Base-by-base conservation (phyloP, 2,797 vertebrate species). In the Danio aesculapii region DNA sequence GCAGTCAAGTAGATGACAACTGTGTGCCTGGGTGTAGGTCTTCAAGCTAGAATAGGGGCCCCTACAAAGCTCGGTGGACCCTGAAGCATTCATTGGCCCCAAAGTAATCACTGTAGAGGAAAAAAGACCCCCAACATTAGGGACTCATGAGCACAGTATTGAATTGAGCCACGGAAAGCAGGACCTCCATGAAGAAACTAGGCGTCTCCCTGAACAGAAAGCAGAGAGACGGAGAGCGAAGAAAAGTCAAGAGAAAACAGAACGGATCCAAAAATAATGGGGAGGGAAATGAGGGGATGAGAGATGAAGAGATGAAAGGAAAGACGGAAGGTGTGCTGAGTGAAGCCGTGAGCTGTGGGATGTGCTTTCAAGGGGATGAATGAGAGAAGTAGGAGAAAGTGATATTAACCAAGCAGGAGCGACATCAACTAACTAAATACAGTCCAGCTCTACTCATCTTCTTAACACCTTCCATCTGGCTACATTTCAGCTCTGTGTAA, bases 161-260 rank as follows among this genome's bases (percentile, higher is more conserved):
- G 12, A 74, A 3, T 39, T 72, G 14, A 78, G 19, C 66, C 8
- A 81, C 50, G 11, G 67, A 55, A 75, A 73, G 69, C 50, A 55
- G 76, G 86, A 87, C 82, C 82, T 85, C 86, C 82, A 74, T 46
- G 79, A 85, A 83, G 73, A 46, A 74, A 50, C 10, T 49, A n/a
- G 73, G 39, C 43, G 55, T 84, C 47, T 79, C 64, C 69, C 47
- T 49, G 57, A 70, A 82, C 64, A 71, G 52, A 75, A 57, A 58
- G 13, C 1, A 14, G 44, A 62, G 67, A 39, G 17, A 52, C 44
- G 1, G 49, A 52, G 63, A 50, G 63, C 43, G 10, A 63, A 21
- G 14, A n/a, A 43, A 73, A 77, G 58, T 30, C 14, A 53, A 63
- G 19, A 59, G 57, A 55, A 50, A 49, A 59, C 53, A 58, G 59